Base-by-base conservation (phyloP, 2,888 invertebrate genomes). In the Physocephala rufipes region DNA sequence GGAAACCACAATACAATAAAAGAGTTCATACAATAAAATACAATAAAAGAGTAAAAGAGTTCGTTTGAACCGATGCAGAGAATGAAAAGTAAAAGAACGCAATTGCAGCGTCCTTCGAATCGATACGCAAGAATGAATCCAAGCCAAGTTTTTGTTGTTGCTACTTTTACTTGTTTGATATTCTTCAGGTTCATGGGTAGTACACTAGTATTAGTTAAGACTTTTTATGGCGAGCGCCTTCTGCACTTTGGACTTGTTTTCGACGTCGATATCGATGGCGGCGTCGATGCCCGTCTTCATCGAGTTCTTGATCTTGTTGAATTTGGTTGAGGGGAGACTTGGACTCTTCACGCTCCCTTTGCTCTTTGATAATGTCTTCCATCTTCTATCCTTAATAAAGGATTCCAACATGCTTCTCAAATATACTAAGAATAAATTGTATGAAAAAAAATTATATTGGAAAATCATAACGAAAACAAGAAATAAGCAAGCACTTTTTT, bases 181-280 rank as follows among this genome's bases (percentile, higher is more conserved):
- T n/a, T n/a, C n/a, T n/a, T n/a, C n/a, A n/a, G n/a, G n/a, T n/a
- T n/a, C n/a, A n/a, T n/a, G n/a, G n/a, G n/a, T n/a, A n/a, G n/a
- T n/a, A n/a, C n/a, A n/a, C n/a, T n/a, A n/a, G n/a, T n/a, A n/a
- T 36, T 67, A 53, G 43, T 67, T 67, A 67, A 21, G 36, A 21
- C 21, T 55, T 67, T 67, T 53, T n/a, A 55, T 67, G 66, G 55
- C 15, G 53, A 36, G 28, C n/a, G n/a, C n/a, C 53, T 67, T n/a
- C 43, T 28, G 66, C 66, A 24, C 43, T 62, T 45, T 62, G 62
- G 43, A 62, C 62, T 62, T 55, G 66, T 28, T 65, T 16, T 21
- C 45, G 28, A 30, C 24, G 15, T 43, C 36, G 58, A 58, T 58
- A 45, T 45, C 16, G 55, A 13, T 15, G 47, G 24, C 47, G 47